Conservation (phyloP, 2,113 vertebrate species). For the Callospermophilus lateralis region DNA sequence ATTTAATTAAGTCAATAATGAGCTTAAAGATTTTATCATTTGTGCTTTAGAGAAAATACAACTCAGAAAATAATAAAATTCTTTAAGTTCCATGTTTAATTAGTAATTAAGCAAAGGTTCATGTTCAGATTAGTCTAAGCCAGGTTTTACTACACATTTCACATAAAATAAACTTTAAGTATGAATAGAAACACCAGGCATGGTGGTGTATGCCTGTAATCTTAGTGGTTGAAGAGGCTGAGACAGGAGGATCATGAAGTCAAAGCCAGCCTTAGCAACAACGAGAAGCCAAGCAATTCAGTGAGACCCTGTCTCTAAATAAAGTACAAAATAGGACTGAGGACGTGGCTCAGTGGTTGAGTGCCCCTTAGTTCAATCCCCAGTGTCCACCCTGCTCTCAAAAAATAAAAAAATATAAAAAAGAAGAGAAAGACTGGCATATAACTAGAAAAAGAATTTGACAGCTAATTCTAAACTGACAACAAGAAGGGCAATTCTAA, state of each 20-base stretch:
- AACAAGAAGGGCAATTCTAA: neutral
- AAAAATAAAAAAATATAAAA: no score
- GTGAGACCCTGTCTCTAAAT: no score
- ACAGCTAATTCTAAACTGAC: slow-evolving; percentile 41
- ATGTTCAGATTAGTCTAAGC: neutral
- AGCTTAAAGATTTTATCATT: neutral
- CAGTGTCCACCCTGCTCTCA: no score
- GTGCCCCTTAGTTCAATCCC: no score
- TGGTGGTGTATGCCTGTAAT: no score
- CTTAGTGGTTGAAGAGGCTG: no score
- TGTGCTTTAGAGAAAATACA: neutral
- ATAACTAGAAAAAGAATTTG: neutral
- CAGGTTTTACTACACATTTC: neutral
- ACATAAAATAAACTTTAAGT: slow-evolving; percentile 57
- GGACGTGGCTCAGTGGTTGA: no score
- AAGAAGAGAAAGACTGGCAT: slow-evolving; percentile 1
- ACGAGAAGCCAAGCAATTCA: no score
- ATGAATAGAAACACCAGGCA: slow-evolving; percentile 13
- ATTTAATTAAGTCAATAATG: neutral
- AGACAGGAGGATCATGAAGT: no score
- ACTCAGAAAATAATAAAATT: slow-evolving; percentile 5
- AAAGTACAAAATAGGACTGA: no score
- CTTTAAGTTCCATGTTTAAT: neutral
- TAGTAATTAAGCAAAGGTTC: neutral
- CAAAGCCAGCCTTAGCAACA: no score